Conservation (phyloP, 2,797 vertebrate genomes). For the Chrysocyon brachyurus region DNA sequence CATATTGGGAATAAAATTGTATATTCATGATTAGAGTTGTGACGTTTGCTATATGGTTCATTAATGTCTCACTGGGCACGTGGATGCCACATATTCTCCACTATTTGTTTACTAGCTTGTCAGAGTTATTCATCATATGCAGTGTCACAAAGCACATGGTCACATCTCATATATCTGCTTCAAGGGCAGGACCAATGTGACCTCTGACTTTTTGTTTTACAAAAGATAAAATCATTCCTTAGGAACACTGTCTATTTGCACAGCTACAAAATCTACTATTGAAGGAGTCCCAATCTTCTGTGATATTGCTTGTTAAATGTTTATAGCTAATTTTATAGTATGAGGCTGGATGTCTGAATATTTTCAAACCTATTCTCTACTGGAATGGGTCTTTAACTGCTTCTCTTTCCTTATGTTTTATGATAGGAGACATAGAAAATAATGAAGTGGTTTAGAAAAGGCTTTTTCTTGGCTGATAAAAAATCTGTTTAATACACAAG, state of each 20-base stretch:
- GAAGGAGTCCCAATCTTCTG: constrained; percentile 76
- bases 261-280: constrained; percentile 75
- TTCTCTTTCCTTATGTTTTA: constrained; percentile 44
- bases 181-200: constrained; percentile 86
- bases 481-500: not conserved
- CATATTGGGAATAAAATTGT: not conserved
- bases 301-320: constrained; percentile 71
- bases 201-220: constrained; percentile 86
- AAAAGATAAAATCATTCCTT: constrained; percentile 85
- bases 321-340: constrained; percentile 76
- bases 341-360: constrained; percentile 54
- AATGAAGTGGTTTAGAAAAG: constrained; percentile 43
- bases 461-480: constrained; percentile 62
- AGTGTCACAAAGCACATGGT: constrained; percentile 87
- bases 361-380: not conserved
- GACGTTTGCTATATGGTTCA: constrained; percentile 58
- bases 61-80: constrained; percentile 68
- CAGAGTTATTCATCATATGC: constrained; percentile 86
- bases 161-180: constrained; percentile 87
- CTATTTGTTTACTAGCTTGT: constrained; percentile 87
- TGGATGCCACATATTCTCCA: constrained; percentile 73
- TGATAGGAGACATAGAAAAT: not conserved
- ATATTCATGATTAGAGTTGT: not conserved
- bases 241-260: constrained; percentile 79
- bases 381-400: constrained; percentile 6